Evolutionary conservation across 2,113 vertebrate species (phyloP).

Genomic region (Nymphicus hollandicus): DNA sequence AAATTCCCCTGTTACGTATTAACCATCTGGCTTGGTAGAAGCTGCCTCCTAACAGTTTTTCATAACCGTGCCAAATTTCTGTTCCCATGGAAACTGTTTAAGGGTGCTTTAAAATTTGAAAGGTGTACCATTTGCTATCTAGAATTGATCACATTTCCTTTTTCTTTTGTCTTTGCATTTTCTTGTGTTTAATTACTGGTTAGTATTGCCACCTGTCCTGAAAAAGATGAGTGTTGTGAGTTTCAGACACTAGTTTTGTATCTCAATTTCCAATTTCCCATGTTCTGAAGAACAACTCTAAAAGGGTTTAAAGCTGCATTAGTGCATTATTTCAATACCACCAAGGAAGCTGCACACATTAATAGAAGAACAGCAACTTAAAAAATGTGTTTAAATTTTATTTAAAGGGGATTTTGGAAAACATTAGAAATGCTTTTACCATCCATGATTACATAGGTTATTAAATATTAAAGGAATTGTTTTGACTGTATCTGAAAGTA

Average conservation of each 20-base stretch:
- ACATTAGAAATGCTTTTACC: neutral
- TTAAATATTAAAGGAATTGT: neutral
- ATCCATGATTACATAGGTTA: neutral
- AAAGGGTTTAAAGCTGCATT: neutral
- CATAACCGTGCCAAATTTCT: constrained; percentile 60
- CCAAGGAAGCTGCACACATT: neutral
- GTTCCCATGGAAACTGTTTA: constrained; percentile 73
- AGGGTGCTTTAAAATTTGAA: constrained; percentile 49
- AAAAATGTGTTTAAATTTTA: neutral
- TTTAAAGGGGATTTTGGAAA: neutral
- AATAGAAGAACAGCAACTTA: neutral
- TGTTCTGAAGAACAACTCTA: neutral
- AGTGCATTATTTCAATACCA: neutral
- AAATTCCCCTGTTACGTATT: constrained; percentile 24
- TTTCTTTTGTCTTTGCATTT: neutral
- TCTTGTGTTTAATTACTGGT: neutral
- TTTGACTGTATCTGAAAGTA: neutral
- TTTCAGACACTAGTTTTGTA: neutral
- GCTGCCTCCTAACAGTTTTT: constrained; percentile 59
- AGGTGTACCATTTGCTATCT: constrained; percentile 22
- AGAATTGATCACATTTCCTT: neutral
- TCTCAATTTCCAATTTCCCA: neutral
- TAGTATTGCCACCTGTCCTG: neutral
- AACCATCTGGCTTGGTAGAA: constrained; percentile 65
- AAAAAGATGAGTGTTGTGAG: neutral